Evolutionary conservation across 2,888 invertebrate species (phyloP), one percentile per base, ranked within the genome.

Genomic region (Erpobdella octoculata): DNA sequence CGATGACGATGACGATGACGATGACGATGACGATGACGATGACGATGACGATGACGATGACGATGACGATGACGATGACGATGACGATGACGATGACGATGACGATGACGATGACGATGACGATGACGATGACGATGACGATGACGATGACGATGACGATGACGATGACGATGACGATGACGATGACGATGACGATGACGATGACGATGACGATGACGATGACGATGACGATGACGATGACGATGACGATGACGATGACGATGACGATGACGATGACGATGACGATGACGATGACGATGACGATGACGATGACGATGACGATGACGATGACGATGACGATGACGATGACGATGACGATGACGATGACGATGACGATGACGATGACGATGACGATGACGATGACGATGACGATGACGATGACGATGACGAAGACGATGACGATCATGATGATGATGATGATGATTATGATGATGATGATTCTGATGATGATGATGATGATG

Each of bases 201-300:
- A 62, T n/a, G 62, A 62, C 1, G 5, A 62, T 25, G 62, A 62
- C n/a, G 62, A 62, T 28, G 62, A 62, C 12, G 62, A 62, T 62
- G 62, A 62, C 33, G 62, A 62, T 28, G 62, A 28, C 12, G 62
- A 62, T 62, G 6, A 62, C 12, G 31, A 62, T 62, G 62, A 62
- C 33, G 62, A 62, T 1, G 62, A 25, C 33, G 8, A 62, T n/a
- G 62, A 28, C n/a, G 62, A 1, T 28, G 62, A 62, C n/a, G 9
- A 62, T n/a, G 62, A 62, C 9, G 62, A 61, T 25, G 62, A 61
- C 28, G 62, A 15, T 33, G 5, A n/a, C n/a, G n/a, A n/a, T n/a
- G n/a, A n/a, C n/a, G n/a, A n/a, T n/a, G n/a, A n/a, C n/a, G n/a
- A n/a, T 58, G 58, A 61, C 61, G 61, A 61, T 6, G 2, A 61